A percentile compares a stretch with the other conserved stretches of the same genome.
Evolutionary conservation across 2,113 vertebrate genomes (phyloP).

Genomic region (Nesospiza acunhae): DNA sequence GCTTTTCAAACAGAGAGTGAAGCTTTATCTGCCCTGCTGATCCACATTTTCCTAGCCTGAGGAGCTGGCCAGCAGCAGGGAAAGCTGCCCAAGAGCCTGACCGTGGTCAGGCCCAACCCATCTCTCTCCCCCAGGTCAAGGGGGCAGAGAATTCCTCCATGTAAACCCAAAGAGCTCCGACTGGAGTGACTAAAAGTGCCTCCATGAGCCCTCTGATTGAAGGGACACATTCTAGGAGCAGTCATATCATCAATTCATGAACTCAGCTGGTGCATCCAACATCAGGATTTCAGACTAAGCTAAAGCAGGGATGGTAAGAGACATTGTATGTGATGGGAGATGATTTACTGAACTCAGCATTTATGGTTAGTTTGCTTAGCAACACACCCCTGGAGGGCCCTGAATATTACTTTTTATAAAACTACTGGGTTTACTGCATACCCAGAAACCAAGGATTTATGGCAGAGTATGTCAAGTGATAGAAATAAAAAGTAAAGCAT

Average conservation of each 20-base stretch:
- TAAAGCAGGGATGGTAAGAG: background rate
- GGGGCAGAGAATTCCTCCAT: background rate
- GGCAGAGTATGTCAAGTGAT: background rate
- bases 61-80: background rate
- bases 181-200: background rate
- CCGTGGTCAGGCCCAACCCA: too few relatives aligned
- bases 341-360: slow-evolving; percentile 32
- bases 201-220: background rate
- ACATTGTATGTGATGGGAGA: background rate
- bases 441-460: slow-evolving; percentile 2
- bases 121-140: background rate
- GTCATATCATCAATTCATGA: rapidly evolving
- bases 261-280: background rate
- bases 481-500: background rate
- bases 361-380: slow-evolving; percentile 25
- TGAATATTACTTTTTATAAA: slow-evolving; percentile 26
- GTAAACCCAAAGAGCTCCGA: background rate
- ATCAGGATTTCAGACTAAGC: background rate
- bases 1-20: background rate
- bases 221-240: background rate
- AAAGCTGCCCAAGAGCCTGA: background rate
- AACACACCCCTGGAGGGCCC: background rate
- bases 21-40: background rate
- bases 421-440: background rate
- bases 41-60: background rate